Base-by-base conservation (phyloP, 35 echinoderm and acorn worm species). In the Strongylocentrotus purpuratus region DNA sequence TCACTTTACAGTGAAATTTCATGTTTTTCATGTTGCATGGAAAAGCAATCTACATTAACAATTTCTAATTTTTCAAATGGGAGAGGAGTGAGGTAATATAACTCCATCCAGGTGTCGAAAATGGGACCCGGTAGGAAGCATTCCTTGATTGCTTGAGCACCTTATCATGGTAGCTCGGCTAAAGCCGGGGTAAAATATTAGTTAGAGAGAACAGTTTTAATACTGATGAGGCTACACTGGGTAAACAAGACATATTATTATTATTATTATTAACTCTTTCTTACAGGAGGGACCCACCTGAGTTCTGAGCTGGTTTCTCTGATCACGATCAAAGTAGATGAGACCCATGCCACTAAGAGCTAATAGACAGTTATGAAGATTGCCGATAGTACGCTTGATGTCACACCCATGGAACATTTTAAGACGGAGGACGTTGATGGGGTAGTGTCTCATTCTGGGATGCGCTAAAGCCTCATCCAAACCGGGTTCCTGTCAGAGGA, bases 331-430 rank as follows among this genome's bases (percentile, higher is more conserved):
- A 46, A 89, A 89, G 33, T 89, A 89, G 32, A 89, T 8, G 4
- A 89, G 87, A 35, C 87, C 87, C 87, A 89, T 89, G 87, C 87
- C 32, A 46, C 87, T 89, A 28, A 89, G 87, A 46, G 18, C 15
- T 89, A 89, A 1, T 7, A 89, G 87, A 46, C 33, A 89, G 33
- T 4, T 17, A 31, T 89, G 87, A 89, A 89, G 3, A 46, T 33
- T 17, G 87, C 12, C 20, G 45, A 89, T 45, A 7, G 33, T 41
- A 14, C 45, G 32, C 12, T 46, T 33, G 31, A 89, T 41, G 20
- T 46, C 33, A 46, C 32, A 89, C 32, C 32, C 33, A 33, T 89
- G 15, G 3, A 45, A 33, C 2, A 89, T 3, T 7, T 45, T 15
- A 33, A 89, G 87, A 45, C 15, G 87, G 5, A 89, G 32, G 31